Evolutionary conservation across 2,888 invertebrate species (phyloP).

Genomic region (Phragmatobia fuliginosa): DNA sequence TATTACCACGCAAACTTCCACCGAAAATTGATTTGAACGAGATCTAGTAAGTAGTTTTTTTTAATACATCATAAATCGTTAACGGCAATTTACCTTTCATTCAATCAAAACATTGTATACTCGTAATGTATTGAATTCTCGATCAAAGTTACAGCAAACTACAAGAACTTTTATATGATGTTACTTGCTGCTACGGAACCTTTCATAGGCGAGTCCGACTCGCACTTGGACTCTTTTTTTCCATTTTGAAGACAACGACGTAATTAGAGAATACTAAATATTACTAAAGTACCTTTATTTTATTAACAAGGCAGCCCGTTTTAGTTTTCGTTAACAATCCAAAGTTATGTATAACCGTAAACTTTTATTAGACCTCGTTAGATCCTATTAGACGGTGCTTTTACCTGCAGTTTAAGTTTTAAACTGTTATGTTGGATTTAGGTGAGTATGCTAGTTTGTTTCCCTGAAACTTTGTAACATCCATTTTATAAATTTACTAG

Average conservation of each 20-base stretch:
- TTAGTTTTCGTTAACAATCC: conserved; percentile 41
- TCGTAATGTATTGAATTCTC: too few relatives aligned
- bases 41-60: too few relatives aligned
- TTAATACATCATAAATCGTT: too few relatives aligned
- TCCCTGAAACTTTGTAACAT: not conserved
- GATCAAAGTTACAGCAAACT: too few relatives aligned
- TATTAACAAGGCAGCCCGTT: conserved; percentile 29
- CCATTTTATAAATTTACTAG: not conserved
- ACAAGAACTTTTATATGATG: too few relatives aligned
- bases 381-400: conserved; percentile 58
- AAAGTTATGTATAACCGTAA: conserved; percentile 59
- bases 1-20: too few relatives aligned
- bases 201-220: too few relatives aligned
- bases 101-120: too few relatives aligned
- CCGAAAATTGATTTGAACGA: too few relatives aligned
- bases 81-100: too few relatives aligned
- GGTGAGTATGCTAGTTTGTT: conserved; percentile 1
- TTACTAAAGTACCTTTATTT: not conserved
- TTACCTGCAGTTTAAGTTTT: conserved; percentile 35
- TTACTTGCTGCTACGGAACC: too few relatives aligned
- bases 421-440: conserved; percentile 25
- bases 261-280: not conserved
- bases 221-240: too few relatives aligned
- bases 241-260: not conserved
- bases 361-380: conserved; percentile 64